Evolutionary conservation across 2,113 vertebrate species (phyloP), one percentile per base, ranked within the genome.

Genomic region (Anarhynchus alexandrinus): DNA sequence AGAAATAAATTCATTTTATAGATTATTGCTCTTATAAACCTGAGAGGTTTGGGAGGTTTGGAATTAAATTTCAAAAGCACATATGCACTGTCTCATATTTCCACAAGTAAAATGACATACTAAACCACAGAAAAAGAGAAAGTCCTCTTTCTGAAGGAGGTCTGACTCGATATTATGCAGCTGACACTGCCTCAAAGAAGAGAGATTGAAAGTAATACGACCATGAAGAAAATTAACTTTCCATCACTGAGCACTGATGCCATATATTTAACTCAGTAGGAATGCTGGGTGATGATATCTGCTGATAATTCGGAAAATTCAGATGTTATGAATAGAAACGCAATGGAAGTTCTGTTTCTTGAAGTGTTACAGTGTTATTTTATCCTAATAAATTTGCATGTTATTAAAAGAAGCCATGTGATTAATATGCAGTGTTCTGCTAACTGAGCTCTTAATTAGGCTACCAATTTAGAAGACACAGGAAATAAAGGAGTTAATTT

Each of bases 401-500:
- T 51, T 91, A 82, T 73, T 90, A 72, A 82, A 71, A 89, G 73
- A 84, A 38, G 17, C 30, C 73, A 84, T 38, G 45, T 40, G 55
- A 86, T 95, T 94, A 78, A 49, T 38, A 92, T 54, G 61, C 57
- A 67, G 57, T 80, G 70, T 81, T 93, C 86, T 94, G 47, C 67
- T 91, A 72, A 87, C 61, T 49, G 70, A 94, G 40, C 30, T 83
- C 52, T 82, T 89, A 85, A 96, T 97, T 94, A 95, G 52, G 34
- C 18, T 66, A 88, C 43, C 40, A 81, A 92, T 80, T 96, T 74
- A 70, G 38, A 92, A 87, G 90, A 55, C 64, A 94, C 42, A 73
- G 69, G 73, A 97, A 94, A 94, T 36, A 83, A 58, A 97, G 79
- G 93, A 92, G 92, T 97, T 98, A 96, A 97, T 93, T 93, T 95